These are phyloP conservation scores for Rafetus swinhoei DNA, from an alignment of 2,113 vertebrate genomes.

Conservation along the genomic window DNA sequence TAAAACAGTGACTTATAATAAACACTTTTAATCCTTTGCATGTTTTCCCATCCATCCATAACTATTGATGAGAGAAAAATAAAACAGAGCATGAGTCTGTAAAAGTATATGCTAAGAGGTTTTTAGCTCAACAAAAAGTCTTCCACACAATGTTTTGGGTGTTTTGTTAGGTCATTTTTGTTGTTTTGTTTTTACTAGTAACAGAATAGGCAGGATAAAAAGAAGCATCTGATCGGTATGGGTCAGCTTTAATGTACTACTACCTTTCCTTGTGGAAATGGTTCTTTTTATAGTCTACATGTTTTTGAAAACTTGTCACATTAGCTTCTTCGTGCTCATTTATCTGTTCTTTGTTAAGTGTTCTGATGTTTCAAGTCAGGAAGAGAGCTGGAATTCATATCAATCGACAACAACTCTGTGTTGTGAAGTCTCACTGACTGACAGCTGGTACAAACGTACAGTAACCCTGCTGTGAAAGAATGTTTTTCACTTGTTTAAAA, in stretches of 20 bases:
- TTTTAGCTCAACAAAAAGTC: background rate
- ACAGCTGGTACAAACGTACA: slow-evolving; percentile 6
- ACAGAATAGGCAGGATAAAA: background rate
- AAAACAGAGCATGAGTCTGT: background rate
- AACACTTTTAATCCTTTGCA: background rate
- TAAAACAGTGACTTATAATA: background rate
- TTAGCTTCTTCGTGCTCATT: background rate
- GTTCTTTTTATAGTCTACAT: background rate
- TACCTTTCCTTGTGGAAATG: background rate
- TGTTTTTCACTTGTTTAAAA: slow-evolving; percentile 25
- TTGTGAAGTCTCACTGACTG: slow-evolving; percentile 13
- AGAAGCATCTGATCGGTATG: background rate
- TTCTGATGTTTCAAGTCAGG: slow-evolving; percentile 26
- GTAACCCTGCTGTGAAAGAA: background rate
- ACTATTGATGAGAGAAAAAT: background rate
- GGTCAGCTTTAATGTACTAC: background rate
- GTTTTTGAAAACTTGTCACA: slow-evolving; percentile 34
- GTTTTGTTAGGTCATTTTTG: background rate
- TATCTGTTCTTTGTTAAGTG: slow-evolving; percentile 17
- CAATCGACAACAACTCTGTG: background rate
- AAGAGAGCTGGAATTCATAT: slow-evolving; percentile 25
- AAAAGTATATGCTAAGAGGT: background rate
- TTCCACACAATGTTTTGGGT: background rate
- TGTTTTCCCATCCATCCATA: background rate
- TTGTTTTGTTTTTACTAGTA: background rate